Evolutionary conservation across 2,888 invertebrate genomes (phyloP).

Genomic region (Taenaris catops): DNA sequence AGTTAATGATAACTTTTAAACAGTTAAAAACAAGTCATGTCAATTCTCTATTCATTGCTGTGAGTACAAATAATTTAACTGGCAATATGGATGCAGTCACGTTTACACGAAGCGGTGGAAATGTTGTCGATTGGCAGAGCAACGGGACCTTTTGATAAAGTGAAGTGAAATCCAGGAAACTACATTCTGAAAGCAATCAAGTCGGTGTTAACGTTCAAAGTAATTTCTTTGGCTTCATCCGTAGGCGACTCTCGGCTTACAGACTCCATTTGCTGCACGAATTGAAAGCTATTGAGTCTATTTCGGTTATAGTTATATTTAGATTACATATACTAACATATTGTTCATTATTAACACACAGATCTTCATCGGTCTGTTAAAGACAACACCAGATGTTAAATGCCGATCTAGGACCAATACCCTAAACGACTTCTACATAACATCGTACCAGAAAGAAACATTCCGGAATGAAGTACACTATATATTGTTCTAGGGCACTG

Average conservation of each 20-base stretch:
- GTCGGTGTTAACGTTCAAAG: constrained; percentile 54
- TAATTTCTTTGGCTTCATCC: constrained; percentile 57
- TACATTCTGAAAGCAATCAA: constrained; percentile 60
- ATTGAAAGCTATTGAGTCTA: not conserved
- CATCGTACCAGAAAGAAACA: no score
- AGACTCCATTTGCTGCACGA: constrained; percentile 21
- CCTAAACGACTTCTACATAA: no score
- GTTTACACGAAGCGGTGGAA: constrained; percentile 42
- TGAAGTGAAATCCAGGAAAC: constrained; percentile 47
- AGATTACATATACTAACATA: no score
- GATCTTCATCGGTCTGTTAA: no score
- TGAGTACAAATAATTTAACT: constrained; percentile 47
- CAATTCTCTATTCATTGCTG: constrained; percentile 29
- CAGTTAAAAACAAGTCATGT: constrained; percentile 16
- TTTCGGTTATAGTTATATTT: no score
- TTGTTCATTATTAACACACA: no score
- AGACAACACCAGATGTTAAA: no score
- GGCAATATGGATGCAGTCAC: constrained; percentile 40
- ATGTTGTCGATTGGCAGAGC: constrained; percentile 42
- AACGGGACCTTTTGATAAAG: constrained; percentile 41
- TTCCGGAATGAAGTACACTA: no score
- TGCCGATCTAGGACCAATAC: no score
- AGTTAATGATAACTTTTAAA: constrained; percentile 21
- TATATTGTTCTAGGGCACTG: no score
- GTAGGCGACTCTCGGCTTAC: constrained; percentile 24